Base-by-base conservation (phyloP, 2,888 invertebrate species). In the Andricus curvator region DNA sequence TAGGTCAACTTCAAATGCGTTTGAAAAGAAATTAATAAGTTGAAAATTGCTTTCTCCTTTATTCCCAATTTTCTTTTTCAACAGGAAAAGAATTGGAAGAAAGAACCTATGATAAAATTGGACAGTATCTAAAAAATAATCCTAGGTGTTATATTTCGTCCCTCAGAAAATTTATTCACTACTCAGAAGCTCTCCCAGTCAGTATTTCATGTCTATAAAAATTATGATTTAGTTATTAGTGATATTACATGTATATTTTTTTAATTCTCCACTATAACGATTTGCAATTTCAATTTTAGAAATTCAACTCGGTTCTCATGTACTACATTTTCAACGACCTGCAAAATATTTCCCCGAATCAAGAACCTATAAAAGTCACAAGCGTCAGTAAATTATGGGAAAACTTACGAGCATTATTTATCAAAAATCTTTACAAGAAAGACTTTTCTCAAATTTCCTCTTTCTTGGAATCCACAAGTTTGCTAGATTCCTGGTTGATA, bases 311-410 rank as follows among this genome's bases (percentile, higher is more conserved):
- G n/a, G 86, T 91, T 80, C 80, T 90, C 33, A 84, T 88, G 29
- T 85, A 88, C 41, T 89, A 88, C 62, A 85, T 92, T 77, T 82
- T 88, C 51, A 85, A 86, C 56, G 91, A 92, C 60, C 80, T 91
- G 22, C 86, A 83, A 82, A 84, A 77, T 9, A 70, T 78, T 33
- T 25, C 17, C 4, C 33, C 25, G 44, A 48, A 80, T n/a, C 65
- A 78, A 29, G 29, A 51, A n/a, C 48, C 67, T 29, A 77, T 85
- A 70, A 78, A 83, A n/a, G 81, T 83, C 51, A 79, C 82, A 22
- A 82, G 87, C 33, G 68, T 84, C 0, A 90, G 90, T 41, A 83
- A 85, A 25, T 81, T 89, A 33, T 92, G 92, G 92, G 78, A 66
- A 48, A 65, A 80, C 44, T 78, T 92, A 44, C 84, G 83, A 77